phyloP scores from a whole-genome alignment of 2,113 vertebrate species.

The Dinomys branickii region DNA sequence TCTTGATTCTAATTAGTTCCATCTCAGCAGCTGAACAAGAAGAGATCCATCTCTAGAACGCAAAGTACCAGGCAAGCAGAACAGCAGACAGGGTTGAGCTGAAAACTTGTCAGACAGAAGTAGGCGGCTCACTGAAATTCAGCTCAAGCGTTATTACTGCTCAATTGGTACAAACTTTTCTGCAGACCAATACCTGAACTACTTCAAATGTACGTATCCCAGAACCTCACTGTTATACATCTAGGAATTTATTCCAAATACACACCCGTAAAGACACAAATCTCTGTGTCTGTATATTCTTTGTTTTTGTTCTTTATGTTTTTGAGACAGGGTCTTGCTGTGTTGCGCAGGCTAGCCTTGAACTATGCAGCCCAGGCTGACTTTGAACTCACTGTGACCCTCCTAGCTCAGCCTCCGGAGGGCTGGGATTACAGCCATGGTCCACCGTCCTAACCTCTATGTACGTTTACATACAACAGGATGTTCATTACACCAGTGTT shows the following conservation, averaged over 20 bases:
- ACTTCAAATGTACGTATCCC: neutral
- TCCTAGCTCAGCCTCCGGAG: neutral
- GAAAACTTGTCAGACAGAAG: neutral
- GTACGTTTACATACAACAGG: neutral
- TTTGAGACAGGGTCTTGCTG: neutral
- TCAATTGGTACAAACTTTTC: neutral
- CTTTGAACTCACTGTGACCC: neutral
- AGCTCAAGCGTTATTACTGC: neutral
- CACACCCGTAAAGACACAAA: neutral
- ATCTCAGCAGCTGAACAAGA: neutral
- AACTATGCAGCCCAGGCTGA: neutral
- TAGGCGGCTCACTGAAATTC: neutral
- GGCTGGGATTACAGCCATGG: neutral
- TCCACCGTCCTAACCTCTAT: neutral
- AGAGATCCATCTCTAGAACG: neutral
- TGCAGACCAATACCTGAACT: slow-evolving; percentile 8
- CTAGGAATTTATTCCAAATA: slow-evolving; percentile 2
- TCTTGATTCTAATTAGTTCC: neutral
- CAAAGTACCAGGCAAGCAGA: neutral
- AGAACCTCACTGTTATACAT: neutral
- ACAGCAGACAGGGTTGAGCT: neutral
- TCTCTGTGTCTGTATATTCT: neutral
- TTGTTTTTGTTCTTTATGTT: neutral
- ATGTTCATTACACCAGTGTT: neutral
- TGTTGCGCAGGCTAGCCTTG: neutral